Evolutionary conservation across 1,140 invertebrate species (phyloP).

Genomic region (Cotesia typhae): DNA sequence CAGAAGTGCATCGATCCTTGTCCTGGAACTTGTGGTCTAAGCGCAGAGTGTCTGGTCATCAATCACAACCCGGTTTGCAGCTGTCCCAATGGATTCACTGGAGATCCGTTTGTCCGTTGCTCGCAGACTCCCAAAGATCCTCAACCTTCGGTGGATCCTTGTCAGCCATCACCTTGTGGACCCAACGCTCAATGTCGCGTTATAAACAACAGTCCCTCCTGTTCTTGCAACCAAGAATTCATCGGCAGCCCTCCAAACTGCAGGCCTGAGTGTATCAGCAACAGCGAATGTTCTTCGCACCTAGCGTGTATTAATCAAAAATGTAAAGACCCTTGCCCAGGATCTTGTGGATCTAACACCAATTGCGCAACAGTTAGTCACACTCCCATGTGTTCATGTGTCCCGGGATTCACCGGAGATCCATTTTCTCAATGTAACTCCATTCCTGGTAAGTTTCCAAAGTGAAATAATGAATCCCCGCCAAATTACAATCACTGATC

Average conservation of each 20-base stretch:
- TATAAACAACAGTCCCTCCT: slow-evolving; percentile 70
- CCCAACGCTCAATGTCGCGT: slow-evolving; percentile 73
- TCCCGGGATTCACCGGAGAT: slow-evolving; percentile 74
- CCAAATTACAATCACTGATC: too few species aligned
- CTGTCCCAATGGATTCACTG: slow-evolving; percentile 72
- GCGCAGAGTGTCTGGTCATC: slow-evolving; percentile 74
- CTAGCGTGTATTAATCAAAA: slow-evolving; percentile 69
- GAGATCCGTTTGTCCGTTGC: slow-evolving; percentile 74
- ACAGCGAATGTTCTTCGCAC: slow-evolving; percentile 66
- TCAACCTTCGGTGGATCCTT: slow-evolving; percentile 65
- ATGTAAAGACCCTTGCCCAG: slow-evolving; percentile 69
- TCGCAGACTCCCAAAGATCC: slow-evolving; percentile 50
- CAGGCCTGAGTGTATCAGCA: slow-evolving; percentile 67
- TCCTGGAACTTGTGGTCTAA: slow-evolving; percentile 65
- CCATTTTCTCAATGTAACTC: slow-evolving; percentile 74
- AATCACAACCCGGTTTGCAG: slow-evolving; percentile 82
- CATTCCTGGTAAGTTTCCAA: slow-evolving; percentile 65
- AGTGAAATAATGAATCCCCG: too few species aligned
- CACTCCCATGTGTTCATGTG: slow-evolving; percentile 71
- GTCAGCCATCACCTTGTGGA: slow-evolving; percentile 77
- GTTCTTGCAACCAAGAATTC: slow-evolving; percentile 67
- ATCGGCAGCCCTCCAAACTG: slow-evolving; percentile 65
- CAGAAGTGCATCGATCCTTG: slow-evolving; percentile 67
- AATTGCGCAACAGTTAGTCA: slow-evolving; percentile 76
- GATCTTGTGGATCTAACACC: slow-evolving; percentile 68